phyloP scores from a whole-genome alignment of 2,797 vertebrate species.

The Rhincodon typus region DNA sequence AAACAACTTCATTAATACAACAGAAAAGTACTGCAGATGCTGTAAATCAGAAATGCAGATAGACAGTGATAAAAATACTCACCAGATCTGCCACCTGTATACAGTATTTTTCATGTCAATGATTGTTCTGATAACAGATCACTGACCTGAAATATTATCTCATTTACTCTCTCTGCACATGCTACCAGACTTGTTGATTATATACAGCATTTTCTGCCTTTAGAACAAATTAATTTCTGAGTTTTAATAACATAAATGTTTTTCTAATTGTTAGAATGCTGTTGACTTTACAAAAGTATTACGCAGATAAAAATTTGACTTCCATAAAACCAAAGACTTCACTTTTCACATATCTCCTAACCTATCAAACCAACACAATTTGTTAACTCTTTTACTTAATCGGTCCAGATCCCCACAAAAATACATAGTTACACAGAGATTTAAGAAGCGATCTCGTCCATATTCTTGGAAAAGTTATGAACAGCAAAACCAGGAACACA shows the following conservation, averaged over 20 bases:
- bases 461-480: background rate
- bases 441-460: background rate
- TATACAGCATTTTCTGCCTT: background rate
- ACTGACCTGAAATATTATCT: background rate
- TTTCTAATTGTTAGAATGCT: background rate
- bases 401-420: background rate
- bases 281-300: background rate
- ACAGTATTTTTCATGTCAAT: background rate
- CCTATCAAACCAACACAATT: background rate
- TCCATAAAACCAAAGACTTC: background rate
- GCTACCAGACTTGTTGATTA: background rate
- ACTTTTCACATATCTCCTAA: background rate
- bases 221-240: background rate
- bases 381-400: background rate
- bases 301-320: background rate
- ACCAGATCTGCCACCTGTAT: background rate
- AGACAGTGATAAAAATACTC: background rate
- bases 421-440: background rate
- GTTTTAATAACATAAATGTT: background rate
- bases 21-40: background rate
- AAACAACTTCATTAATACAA: slow-evolving; percentile 5
- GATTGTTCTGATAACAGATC: background rate
- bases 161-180: background rate
- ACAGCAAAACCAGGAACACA: background rate
- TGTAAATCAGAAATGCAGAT: background rate